These are phyloP conservation scores for Epiblema foenella DNA, from an alignment of 2,888 invertebrate species.

Conservation along the genomic window DNA sequence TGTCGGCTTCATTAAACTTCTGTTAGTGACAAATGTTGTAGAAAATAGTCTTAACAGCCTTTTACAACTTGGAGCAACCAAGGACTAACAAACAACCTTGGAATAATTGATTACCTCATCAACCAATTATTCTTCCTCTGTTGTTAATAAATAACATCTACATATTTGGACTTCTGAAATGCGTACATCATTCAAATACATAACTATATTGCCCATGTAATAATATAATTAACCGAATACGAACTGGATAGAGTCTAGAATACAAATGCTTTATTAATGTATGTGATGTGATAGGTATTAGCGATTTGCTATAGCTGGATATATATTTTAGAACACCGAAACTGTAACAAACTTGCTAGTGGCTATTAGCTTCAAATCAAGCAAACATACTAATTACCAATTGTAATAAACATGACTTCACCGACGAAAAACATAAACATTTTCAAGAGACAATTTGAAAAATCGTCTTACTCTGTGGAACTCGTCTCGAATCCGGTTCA, in stretches of 20 bases:
- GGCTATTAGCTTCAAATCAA: background rate
- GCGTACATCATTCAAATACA: background rate
- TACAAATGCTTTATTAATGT: background rate
- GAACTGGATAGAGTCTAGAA: background rate
- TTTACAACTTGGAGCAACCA: background rate
- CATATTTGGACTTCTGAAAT: too few relatives aligned
- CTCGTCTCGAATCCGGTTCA: conserved; percentile 76
- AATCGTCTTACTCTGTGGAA: conserved; percentile 64
- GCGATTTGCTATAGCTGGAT: background rate
- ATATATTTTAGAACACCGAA: background rate
- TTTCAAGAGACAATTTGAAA: conserved; percentile 66
- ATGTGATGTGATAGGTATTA: background rate
- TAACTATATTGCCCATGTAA: background rate
- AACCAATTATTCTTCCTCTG: background rate
- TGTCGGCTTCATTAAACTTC: conserved; percentile 16
- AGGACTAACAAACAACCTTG: background rate
- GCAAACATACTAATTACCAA: conserved; percentile 16
- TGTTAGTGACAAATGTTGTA: background rate
- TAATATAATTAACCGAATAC: background rate
- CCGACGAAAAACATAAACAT: conserved; percentile 51
- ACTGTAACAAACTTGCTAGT: background rate
- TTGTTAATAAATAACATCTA: background rate
- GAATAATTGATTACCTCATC: too few relatives aligned
- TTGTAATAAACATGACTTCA: conserved; percentile 42
- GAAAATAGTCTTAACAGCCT: background rate